Percentiles rank a stretch among this genome's conserved stretches.
These are phyloP conservation scores for Anas georgica DNA, from an alignment of 2,797 vertebrate genomes.

Conservation along the genomic window DNA sequence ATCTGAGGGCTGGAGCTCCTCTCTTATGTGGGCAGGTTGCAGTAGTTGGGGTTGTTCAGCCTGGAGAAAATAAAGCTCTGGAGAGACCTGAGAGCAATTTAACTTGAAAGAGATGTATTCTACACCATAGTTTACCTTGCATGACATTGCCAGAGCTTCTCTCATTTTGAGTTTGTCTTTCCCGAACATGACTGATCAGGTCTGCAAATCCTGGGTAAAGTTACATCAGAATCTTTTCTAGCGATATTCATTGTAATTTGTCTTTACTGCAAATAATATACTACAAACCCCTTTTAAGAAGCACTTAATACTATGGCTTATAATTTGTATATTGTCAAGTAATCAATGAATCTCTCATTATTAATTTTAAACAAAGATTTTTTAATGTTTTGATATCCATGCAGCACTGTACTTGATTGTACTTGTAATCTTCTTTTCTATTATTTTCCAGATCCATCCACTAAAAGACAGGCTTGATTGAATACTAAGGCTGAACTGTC, in stretches of 20 bases:
- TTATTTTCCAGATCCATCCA: neutral
- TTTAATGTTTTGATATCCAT: neutral
- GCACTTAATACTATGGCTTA: rapidly evolving
- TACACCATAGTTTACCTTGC: neutral
- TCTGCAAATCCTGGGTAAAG: neutral
- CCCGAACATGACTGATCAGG: neutral
- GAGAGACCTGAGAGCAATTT: neutral
- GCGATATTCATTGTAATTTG: neutral
- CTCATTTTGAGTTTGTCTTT: neutral
- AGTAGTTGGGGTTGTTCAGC: too few species aligned
- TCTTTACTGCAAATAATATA: neutral
- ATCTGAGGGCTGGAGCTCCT: too few species aligned
- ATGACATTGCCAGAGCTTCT: neutral
- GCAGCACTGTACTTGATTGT: neutral
- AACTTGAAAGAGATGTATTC: neutral
- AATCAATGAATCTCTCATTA: neutral
- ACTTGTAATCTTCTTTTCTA: neutral
- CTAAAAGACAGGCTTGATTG: neutral
- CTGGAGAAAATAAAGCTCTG: too few species aligned
- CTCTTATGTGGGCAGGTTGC: too few species aligned
- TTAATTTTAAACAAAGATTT: neutral
- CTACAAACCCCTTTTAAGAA: neutral
- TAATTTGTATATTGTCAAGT: neutral
- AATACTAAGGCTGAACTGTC: neutral
- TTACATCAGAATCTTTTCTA: neutral